These are phyloP conservation scores for Drosophila paulistorum DNA, from an alignment of 1,140 invertebrate species.

Conservation along the genomic window DNA sequence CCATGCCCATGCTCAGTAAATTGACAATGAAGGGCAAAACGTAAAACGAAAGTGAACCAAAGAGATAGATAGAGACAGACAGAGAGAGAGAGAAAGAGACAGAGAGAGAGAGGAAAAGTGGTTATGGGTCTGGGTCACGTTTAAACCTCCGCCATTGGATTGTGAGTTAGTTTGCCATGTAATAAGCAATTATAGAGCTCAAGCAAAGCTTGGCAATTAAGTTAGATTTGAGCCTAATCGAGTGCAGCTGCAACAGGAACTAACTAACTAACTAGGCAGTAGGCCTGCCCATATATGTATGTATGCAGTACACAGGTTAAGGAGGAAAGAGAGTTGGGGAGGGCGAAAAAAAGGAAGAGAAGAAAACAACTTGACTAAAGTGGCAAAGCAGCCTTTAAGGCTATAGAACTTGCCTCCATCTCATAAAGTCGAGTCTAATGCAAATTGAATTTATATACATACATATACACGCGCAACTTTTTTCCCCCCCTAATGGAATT, in stretches of 20 bases:
- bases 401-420: constrained; percentile 19
- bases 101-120: not conserved
- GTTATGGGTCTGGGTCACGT: constrained; percentile 7
- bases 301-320: too few relatives aligned
- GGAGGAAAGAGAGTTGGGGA: not conserved
- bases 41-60: not conserved
- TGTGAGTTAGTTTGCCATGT: constrained; percentile 71
- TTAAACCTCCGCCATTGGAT: constrained; percentile 20
- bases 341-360: not conserved
- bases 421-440: constrained; percentile 42
- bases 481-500: constrained; percentile 56
- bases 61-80: not conserved
- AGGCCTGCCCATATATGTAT: not conserved
- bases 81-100: not conserved
- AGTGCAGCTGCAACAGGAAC: constrained; percentile 44
- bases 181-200: constrained; percentile 67
- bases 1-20: constrained; percentile 41
- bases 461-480: constrained; percentile 37
- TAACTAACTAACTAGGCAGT: constrained; percentile 23
- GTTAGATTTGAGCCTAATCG: constrained; percentile 58
- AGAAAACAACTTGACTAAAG: constrained; percentile 20
- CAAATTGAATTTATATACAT: constrained; percentile 56
- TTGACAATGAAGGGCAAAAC: constrained; percentile 55
- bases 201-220: constrained; percentile 60
- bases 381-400: constrained; percentile 26